Evolutionary conservation across 2,113 vertebrate genomes (phyloP).

Genomic region (Python bivittatus): DNA sequence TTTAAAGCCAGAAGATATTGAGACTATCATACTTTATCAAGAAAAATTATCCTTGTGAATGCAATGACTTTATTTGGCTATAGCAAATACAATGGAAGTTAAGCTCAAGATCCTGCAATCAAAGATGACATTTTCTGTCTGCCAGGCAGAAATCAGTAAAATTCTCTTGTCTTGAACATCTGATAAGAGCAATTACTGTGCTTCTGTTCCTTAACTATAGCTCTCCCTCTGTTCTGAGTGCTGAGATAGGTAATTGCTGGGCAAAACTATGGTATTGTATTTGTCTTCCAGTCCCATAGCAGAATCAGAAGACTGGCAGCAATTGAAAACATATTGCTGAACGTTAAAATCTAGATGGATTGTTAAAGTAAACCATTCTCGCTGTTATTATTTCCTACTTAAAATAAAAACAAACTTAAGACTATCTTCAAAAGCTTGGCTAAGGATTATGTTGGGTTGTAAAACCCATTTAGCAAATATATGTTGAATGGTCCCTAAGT

Average conservation of each 20-base stretch:
- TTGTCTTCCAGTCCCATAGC: background rate
- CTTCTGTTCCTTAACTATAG: background rate
- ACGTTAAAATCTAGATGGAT: fast-evolving
- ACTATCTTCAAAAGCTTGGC: background rate
- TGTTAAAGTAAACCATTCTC: background rate
- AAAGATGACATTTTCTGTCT: background rate
- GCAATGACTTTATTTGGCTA: background rate
- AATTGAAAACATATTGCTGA: background rate
- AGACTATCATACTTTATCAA: background rate
- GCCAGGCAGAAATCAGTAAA: background rate
- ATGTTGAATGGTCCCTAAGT: background rate
- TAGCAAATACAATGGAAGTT: background rate
- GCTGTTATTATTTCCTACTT: background rate
- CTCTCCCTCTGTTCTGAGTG: background rate
- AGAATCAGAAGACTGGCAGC: background rate
- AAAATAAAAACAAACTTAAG: background rate
- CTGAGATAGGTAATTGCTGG: slow-evolving; percentile 7
- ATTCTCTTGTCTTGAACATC: slow-evolving; percentile 16
- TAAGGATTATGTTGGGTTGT: background rate
- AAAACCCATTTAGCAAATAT: background rate
- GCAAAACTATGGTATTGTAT: fast-evolving
- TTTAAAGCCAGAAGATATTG: background rate
- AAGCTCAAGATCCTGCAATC: background rate
- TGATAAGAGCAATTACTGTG: slow-evolving; percentile 1
- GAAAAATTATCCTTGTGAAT: background rate